phyloP scores from a whole-genome alignment of 35 echinoderm and acorn worm species.

The Stichopus chloronotus region DNA sequence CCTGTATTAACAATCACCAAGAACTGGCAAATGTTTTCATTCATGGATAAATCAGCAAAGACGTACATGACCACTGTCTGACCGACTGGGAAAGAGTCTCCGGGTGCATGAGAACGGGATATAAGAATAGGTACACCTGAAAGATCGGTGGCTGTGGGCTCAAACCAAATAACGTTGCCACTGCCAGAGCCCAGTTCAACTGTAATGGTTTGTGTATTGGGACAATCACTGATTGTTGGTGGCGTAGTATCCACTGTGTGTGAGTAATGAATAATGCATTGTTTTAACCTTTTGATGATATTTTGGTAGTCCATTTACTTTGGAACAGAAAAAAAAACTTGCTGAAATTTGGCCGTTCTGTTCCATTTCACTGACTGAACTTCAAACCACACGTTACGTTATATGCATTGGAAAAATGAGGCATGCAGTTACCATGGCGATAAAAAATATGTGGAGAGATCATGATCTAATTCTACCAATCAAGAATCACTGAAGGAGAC shows the following conservation, averaged over 20 bases:
- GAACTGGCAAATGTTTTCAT: slow-evolving; percentile 34
- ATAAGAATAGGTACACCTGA: background rate
- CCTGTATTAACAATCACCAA: slow-evolving; percentile 24
- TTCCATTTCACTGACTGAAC: too few species aligned
- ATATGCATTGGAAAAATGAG: too few species aligned
- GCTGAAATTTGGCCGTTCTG: too few species aligned
- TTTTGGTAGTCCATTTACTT: too few species aligned
- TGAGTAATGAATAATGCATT: too few species aligned
- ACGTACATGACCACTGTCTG: slow-evolving; percentile 40
- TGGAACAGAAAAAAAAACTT: too few species aligned
- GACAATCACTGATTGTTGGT: background rate
- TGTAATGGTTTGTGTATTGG: background rate
- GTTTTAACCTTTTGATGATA: too few species aligned
- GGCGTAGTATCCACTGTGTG: slow-evolving; percentile 3
- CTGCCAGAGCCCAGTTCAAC: background rate
- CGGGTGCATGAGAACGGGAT: background rate
- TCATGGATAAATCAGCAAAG: slow-evolving; percentile 39
- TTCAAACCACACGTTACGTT: too few species aligned
- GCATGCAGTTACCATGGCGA: too few species aligned
- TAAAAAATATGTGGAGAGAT: too few species aligned
- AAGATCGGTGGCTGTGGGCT: slow-evolving; percentile 17
- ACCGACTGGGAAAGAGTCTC: slow-evolving; percentile 1
- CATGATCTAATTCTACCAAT: too few species aligned
- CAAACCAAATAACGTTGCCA: background rate
- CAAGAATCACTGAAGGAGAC: too few species aligned